Conservation (phyloP, 2,113 vertebrate genomes). For the Varanus salvator region DNA sequence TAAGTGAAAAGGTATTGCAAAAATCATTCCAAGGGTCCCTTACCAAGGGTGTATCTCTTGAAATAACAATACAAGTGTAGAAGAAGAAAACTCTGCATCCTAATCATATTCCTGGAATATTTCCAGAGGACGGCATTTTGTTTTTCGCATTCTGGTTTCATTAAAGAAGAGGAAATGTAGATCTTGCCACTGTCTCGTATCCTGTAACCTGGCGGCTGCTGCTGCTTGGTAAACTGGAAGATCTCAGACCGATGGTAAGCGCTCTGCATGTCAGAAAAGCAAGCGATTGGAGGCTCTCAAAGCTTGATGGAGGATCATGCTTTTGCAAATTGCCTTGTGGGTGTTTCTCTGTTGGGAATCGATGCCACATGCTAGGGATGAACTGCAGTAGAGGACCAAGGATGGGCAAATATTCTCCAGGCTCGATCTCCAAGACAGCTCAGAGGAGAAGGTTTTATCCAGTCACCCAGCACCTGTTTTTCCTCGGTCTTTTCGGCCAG, state of each 20-base stretch:
- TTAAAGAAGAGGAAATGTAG: background rate
- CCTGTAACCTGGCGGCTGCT: background rate
- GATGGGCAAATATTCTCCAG: too few relatives aligned
- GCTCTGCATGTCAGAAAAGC: background rate
- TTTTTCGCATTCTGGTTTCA: background rate
- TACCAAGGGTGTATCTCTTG: background rate
- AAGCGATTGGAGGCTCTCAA: background rate
- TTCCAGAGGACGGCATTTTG: background rate
- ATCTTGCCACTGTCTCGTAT: background rate
- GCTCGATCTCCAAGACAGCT: too few relatives aligned
- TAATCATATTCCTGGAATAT: background rate
- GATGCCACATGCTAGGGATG: background rate
- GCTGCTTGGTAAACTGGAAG: background rate
- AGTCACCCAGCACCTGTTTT: too few relatives aligned
- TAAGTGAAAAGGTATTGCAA: background rate
- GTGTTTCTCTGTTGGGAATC: background rate
- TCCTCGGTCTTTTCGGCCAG: too few relatives aligned
- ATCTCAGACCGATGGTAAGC: background rate
- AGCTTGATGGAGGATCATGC: background rate
- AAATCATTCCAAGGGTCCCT: background rate
- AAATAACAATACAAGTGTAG: background rate
- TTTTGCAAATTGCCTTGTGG: background rate
- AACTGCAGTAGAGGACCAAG: background rate
- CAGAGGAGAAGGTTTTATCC: too few relatives aligned
- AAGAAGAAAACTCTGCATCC: background rate